Evolutionary conservation across 2,888 invertebrate genomes (phyloP).

Genomic region (Cremastinae sp.): DNA sequence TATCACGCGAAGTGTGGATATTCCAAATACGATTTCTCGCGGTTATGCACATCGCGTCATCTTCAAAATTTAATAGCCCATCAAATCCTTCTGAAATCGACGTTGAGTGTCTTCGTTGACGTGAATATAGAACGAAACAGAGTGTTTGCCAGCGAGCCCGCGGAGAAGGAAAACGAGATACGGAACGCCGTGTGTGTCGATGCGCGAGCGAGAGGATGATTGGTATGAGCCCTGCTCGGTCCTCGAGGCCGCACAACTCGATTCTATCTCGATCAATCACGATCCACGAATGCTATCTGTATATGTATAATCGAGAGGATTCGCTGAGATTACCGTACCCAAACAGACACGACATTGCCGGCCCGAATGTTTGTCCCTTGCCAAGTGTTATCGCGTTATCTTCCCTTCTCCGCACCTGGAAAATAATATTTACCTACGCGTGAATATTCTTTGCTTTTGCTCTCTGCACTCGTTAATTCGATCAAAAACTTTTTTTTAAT

Average conservation of each 20-base stretch:
- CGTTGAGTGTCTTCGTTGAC: not conserved
- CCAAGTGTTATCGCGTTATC: constrained; percentile 23
- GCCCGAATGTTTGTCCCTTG: constrained; percentile 34
- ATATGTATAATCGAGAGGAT: constrained; percentile 43
- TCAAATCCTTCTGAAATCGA: constrained; percentile 10
- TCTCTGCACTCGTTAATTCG: too few relatives aligned
- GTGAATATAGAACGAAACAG: not conserved
- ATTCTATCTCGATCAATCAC: constrained; percentile 66
- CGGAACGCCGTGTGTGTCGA: not conserved
- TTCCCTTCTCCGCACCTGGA: not conserved
- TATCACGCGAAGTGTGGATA: not conserved
- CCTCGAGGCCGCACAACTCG: constrained; percentile 59
- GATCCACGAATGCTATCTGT: constrained; percentile 30
- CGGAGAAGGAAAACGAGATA: constrained; percentile 31
- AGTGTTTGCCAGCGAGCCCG: constrained; percentile 29
- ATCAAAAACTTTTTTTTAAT: too few relatives aligned
- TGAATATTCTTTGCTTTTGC: not conserved
- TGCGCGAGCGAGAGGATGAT: constrained; percentile 1
- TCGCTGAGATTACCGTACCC: constrained; percentile 43
- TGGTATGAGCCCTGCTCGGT: constrained; percentile 35
- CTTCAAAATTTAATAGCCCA: constrained; percentile 21
- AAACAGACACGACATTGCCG: constrained; percentile 46
- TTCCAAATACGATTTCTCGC: not conserved
- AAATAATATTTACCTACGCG: not conserved
- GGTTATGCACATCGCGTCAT: not conserved